Evolutionary conservation across 2,797 vertebrate genomes (phyloP), one percentile per base, ranked within the genome.

Genomic region (Cyprinodon diabolis): DNA sequence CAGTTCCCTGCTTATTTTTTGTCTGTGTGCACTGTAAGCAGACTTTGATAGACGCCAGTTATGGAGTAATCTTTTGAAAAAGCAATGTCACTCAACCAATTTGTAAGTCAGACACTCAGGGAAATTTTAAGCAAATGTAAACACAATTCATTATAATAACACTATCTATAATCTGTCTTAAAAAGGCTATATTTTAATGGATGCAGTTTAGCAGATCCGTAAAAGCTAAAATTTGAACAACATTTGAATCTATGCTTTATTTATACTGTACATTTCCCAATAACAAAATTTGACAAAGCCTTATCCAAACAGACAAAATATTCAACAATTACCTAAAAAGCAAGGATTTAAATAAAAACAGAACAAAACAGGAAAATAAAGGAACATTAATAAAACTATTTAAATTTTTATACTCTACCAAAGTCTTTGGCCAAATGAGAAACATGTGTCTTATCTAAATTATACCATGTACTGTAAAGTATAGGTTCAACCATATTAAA

Each of bases 51-150:
- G 69, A 58, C 25, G 58, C 58, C 47, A 55, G 55, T 70, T 55
- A 70, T 7, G 11, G 56, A 25, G 30, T 48, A 70, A 58, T 48
- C 19, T 57, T 48, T 58, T 58, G 43, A 70, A 70, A 70, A 55
- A 48, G 15, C 23, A 70, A 35, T 6, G 25, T 57, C 43, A 35
- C 55, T 70, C 54, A 21, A 45, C 4, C 23, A 57, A 40, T 57
- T 14, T 69, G 8, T 19, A 57, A 30, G 55, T 56, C 54, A 25
- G 52, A 13, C 23, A 40, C 56, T 70, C 23, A n/a, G 49, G 0
- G 15, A 57, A 40, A 48, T 57, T 47, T 67, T 57, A 47, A 56
- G 55, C n/a, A 58, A 47, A 54, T 30, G 37, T 56, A 45, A 47
- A 19, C 21, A 55, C 55, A 69, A 69, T 10, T 9, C 40, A 40